Evolutionary conservation across 2,797 vertebrate species (phyloP).

Genomic region (Gallirallus australis): DNA sequence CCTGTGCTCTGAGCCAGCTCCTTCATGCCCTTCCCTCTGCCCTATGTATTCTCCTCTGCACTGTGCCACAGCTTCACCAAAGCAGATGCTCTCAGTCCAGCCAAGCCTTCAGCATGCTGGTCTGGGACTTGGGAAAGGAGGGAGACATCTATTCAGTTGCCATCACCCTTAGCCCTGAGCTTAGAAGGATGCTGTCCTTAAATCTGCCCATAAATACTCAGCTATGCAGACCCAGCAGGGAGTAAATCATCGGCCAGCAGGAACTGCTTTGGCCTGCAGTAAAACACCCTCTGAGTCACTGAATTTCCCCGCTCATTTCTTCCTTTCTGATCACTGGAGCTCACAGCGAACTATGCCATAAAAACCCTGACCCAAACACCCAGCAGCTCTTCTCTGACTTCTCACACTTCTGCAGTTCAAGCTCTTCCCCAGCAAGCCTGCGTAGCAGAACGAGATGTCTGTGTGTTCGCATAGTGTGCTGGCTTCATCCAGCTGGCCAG

Average conservation of each 20-base stretch:
- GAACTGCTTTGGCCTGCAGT: not conserved
- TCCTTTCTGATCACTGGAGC: conserved; percentile 40
- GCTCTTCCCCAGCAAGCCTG: not conserved
- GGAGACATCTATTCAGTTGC: not conserved
- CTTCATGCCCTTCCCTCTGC: not conserved
- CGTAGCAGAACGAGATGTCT: rapidly evolving
- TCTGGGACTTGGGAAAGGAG: not conserved
- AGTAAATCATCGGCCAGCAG: not conserved
- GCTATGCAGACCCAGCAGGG: not conserved
- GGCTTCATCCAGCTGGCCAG: not conserved
- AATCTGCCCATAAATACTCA: not conserved
- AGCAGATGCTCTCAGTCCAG: not conserved
- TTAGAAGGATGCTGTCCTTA: not conserved
- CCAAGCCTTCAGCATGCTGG: not conserved
- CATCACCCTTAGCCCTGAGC: not conserved
- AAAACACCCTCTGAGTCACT: conserved; percentile 25
- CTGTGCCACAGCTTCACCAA: not conserved
- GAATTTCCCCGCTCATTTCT: conserved; percentile 22
- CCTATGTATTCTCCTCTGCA: not conserved
- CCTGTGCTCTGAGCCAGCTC: not conserved
- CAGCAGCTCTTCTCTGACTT: not conserved
- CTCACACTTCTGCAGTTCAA: not conserved
- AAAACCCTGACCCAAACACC: conserved; percentile 9
- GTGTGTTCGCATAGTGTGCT: not conserved
- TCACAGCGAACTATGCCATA: not conserved